A percentile compares a stretch with the other conserved stretches of the same genome.
Conservation (phyloP, 2,797 vertebrate species). For the Gorsachius magnificus region DNA sequence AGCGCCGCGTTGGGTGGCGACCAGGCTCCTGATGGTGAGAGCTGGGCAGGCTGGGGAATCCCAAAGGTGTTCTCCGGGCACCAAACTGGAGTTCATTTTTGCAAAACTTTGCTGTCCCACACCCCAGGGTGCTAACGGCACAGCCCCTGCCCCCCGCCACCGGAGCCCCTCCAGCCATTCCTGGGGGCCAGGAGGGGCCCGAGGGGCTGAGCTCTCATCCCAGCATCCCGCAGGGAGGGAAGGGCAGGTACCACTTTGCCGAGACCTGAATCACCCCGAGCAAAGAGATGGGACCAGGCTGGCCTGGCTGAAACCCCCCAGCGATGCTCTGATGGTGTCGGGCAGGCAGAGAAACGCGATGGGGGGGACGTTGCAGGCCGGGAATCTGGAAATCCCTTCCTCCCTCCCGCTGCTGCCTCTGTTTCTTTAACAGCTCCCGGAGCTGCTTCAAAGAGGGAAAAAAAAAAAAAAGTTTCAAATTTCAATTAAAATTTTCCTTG, state of each 20-base stretch:
- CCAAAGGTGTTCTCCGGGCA: background rate
- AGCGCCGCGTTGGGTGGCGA: background rate
- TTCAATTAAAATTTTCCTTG: background rate
- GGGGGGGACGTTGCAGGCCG: background rate
- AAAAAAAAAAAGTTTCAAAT: background rate
- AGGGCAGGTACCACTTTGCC: background rate
- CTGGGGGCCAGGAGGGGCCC: background rate
- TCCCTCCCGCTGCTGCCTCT: background rate
- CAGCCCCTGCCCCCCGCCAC: background rate
- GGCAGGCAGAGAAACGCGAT: background rate
- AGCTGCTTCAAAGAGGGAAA: background rate
- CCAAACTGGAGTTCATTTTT: background rate
- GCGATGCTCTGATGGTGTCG: background rate
- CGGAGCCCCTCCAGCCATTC: background rate
- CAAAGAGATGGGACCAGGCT: background rate
- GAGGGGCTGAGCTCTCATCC: background rate
- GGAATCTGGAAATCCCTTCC: background rate
- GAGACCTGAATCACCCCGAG: background rate
- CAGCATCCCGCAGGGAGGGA: background rate
- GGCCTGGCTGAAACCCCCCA: background rate
- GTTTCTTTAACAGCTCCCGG: background rate
- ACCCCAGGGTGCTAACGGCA: rapidly evolving
- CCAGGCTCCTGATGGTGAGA: background rate
- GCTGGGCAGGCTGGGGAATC: background rate
- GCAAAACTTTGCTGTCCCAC: too few species aligned